Percentiles rank a stretch among this genome's conserved stretches.
Evolutionary conservation across 2,113 vertebrate genomes (phyloP).

Genomic region (cattle (Bos taurus)): ARS-UCD2.0 NC_037352.1:35712501-35713000

Average conservation of each 20-base stretch:
- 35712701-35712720: background rate
- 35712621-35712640: background rate
- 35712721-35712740: background rate
- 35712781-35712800: background rate
- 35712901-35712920: background rate
- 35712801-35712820: background rate
- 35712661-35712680: background rate
- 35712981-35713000: background rate
- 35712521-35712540: background rate
- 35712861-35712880: background rate
- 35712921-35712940: background rate
- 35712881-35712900: background rate
- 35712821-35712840: background rate
- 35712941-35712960: background rate
- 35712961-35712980: background rate
- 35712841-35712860: background rate
- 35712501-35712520: background rate
- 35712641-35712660: background rate
- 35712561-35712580: background rate
- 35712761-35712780: background rate
- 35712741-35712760: background rate
- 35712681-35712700: background rate
- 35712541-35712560: background rate
- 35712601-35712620: background rate
- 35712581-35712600: background rate